Evolutionary conservation across 2,888 invertebrate genomes (phyloP).

Genomic region (Leptopterna dolabrata): DNA sequence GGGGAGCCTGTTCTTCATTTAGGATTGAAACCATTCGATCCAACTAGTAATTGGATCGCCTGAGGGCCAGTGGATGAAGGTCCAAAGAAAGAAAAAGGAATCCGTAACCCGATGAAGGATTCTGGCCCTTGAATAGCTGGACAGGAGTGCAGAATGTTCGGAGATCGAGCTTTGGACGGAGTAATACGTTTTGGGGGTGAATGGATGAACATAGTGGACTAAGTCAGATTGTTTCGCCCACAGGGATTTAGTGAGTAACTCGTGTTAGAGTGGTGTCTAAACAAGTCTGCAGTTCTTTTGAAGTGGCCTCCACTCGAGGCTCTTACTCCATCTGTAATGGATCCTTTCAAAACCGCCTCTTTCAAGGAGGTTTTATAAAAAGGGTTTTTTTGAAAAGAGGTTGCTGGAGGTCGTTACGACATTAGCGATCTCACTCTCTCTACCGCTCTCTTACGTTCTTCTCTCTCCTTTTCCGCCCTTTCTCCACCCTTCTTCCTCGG

Average conservation of each 20-base stretch:
- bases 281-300: slow-evolving; percentile 55
- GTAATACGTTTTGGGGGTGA: neutral
- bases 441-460: neutral
- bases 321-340: slow-evolving; percentile 57
- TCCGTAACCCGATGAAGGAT: slow-evolving; percentile 10
- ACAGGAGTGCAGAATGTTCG: neutral
- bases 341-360: slow-evolving; percentile 55
- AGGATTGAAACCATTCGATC: neutral
- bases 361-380: slow-evolving; percentile 54
- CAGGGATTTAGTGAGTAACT: slow-evolving; percentile 53
- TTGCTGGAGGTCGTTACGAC: slow-evolving; percentile 54
- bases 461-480: neutral
- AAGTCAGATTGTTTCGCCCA: slow-evolving; percentile 52
- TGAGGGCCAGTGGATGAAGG: neutral
- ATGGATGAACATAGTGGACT: slow-evolving; percentile 33
- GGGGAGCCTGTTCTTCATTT: neutral
- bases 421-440: slow-evolving; percentile 46
- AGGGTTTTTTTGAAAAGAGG: slow-evolving; percentile 54
- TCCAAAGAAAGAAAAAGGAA: neutral
- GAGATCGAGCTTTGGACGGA: slow-evolving; percentile 15
- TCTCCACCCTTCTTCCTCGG: neutral
- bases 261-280: slow-evolving; percentile 57
- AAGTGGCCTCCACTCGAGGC: slow-evolving; percentile 54
- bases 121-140: neutral
- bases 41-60: slow-evolving; percentile 3